phyloP scores from a whole-genome alignment of 2,113 vertebrate species.

The Antigone vipio region DNA sequence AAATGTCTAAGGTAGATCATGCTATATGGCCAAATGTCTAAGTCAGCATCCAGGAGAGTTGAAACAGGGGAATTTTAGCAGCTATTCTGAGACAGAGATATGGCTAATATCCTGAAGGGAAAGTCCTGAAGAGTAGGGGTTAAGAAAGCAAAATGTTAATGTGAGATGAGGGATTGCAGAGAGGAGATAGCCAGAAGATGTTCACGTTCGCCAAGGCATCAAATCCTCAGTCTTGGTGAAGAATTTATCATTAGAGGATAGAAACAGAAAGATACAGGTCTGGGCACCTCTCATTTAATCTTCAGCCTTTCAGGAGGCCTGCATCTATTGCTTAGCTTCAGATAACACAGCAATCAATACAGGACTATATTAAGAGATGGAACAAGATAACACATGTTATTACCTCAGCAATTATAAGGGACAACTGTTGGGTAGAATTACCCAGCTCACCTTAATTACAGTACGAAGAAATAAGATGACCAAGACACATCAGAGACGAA shows the following conservation, averaged over 20 bases:
- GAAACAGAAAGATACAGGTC: neutral
- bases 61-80: neutral
- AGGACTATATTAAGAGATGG: neutral
- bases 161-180: neutral
- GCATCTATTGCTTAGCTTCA: neutral
- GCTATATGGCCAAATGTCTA: neutral
- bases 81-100: neutral
- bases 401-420: neutral
- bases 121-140: neutral
- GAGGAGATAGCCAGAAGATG: neutral
- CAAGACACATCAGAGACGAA: neutral
- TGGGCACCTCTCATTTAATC: neutral
- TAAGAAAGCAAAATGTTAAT: neutral
- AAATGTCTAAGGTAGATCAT: neutral
- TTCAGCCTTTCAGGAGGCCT: neutral
- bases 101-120: neutral
- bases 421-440: neutral
- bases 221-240: neutral
- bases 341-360: neutral
- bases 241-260: neutral
- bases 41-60: rapidly evolving
- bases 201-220: neutral
- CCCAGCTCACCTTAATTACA: neutral
- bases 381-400: neutral
- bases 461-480: neutral